Evolutionary conservation across 2,797 vertebrate species (phyloP).

Genomic region (Tachyglossus aculeatus): DNA sequence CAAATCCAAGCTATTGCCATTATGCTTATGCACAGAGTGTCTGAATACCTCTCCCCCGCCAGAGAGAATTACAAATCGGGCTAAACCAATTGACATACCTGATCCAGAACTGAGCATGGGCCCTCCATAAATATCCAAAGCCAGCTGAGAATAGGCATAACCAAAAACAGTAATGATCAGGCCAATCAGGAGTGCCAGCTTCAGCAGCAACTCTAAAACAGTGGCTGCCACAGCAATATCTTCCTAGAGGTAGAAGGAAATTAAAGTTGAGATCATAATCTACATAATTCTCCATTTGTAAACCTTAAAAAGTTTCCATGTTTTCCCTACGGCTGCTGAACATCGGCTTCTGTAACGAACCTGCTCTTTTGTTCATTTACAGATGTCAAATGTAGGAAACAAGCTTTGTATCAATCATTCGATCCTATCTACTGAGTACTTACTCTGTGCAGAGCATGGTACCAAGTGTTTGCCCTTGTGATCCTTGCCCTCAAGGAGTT

Average conservation of each 20-base stretch:
- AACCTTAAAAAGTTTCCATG: neutral
- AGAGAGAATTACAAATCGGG: conserved; percentile 3
- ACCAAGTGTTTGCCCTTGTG: no score
- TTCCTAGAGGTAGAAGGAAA: conserved; percentile 76
- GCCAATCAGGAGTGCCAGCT: conserved; percentile 90
- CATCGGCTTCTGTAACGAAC: no score
- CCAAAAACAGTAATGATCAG: conserved; percentile 92
- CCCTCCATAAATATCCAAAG: conserved; percentile 94
- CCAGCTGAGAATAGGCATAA: conserved; percentile 90
- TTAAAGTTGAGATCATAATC: conserved; percentile 8
- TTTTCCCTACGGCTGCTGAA: no score
- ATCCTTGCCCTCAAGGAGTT: no score
- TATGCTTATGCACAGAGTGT: neutral
- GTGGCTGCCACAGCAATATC: conserved; percentile 85
- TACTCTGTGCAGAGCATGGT: no score
- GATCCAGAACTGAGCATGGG: conserved; percentile 88
- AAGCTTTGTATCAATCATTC: no score
- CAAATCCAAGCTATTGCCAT: no score
- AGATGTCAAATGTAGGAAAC: no score
- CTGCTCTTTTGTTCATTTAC: no score
- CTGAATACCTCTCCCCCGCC: neutral
- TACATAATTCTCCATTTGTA: neutral
- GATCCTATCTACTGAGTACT: no score
- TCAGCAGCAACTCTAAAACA: conserved; percentile 90
- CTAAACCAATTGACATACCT: conserved; percentile 74